Base-by-base conservation (phyloP, 30 jellyfish, hydroid and myxozoan genomes). In the Turritopsis rubra region DNA sequence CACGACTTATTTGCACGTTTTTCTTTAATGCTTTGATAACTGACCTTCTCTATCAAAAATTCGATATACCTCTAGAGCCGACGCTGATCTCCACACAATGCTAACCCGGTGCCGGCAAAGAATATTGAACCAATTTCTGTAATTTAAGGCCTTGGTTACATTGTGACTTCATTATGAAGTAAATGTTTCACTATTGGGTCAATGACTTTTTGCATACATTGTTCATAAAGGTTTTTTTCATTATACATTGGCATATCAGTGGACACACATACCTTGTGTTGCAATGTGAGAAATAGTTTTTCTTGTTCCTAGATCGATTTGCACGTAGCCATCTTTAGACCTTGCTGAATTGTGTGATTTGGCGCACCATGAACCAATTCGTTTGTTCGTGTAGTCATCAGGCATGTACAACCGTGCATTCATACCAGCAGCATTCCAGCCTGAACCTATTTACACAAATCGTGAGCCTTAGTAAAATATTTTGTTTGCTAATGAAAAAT, bases 281-380 rank as follows among this genome's bases (percentile, higher is more conserved):
- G 97, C 97, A 52, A 91, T 84, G 88, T 87, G 88, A 21, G 77
- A 84, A 53, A 91, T 85, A 65, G 84, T 87, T 52, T 75, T 91
- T 27, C 74, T 66, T 29, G 75, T 71, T 28, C 95, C 96, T 23
- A 92, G 80, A 71, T 92, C 98, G 29, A 92, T 95, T 29, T 92
- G 96, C 27, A 92, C 78, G 75, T 76, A 88, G 30, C 95, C 89
- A 83, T 83, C 41, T 7, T 22, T 30, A 1, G 82, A 25, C 25
- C 83, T 53, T 25, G 72, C 90, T 31, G 66, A 29, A 23, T 82
- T 28, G 54, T 82, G 88, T 16, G 82, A 41, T 21, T 66, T 86
- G 26, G 92, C 93, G 81, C 98, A 92, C 96, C 96, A 92, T 1
- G 98, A 96, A 52, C 96, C 98, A 41, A 92, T 92, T 24, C 98